Percentiles rank a stretch among this genome's conserved stretches.
Conservation (phyloP, 2,888 invertebrate species). For the Stenoptilia bipunctidactyla region DNA sequence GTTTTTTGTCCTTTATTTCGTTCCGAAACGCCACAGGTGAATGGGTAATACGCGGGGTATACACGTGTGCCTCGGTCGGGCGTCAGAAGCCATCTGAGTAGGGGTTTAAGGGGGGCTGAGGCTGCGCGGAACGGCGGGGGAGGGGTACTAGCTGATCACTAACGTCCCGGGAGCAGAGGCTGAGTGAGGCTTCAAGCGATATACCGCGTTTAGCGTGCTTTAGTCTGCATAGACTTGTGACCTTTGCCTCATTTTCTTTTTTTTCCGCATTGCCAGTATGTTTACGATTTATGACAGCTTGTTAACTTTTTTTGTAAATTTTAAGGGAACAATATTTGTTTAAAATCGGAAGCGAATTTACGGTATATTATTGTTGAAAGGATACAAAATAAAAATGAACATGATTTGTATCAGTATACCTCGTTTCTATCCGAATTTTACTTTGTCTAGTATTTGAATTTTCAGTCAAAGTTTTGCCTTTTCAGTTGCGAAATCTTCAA, state of each 20-base stretch:
- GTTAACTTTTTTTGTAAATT: too few species aligned
- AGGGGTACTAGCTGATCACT: conserved; percentile 34
- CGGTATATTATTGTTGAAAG: too few species aligned
- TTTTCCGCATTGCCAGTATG: too few species aligned
- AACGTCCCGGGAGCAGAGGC: conserved; percentile 48
- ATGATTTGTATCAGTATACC: too few species aligned
- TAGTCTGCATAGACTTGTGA: conserved; percentile 7
- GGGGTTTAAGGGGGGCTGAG: conserved; percentile 21
- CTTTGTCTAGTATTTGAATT: too few species aligned
- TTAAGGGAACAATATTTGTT: too few species aligned
- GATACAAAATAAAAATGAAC: too few species aligned
- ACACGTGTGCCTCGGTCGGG: conserved; percentile 26
- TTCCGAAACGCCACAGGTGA: conserved; percentile 42
- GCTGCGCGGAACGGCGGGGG: conserved; percentile 23
- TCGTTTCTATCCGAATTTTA: too few species aligned
- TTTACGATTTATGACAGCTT: too few species aligned
- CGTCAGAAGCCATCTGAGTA: conserved; percentile 35
- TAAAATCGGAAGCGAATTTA: too few species aligned
- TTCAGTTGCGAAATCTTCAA: too few species aligned
- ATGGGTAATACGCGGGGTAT: conserved; percentile 12
- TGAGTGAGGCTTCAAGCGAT: conserved; percentile 27
- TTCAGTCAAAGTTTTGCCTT: too few species aligned
- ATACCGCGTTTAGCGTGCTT: conserved; percentile 11
- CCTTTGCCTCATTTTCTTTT: background rate
- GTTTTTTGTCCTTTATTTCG: conserved; percentile 18